Conservation (phyloP, 2,888 invertebrate species). For the Oscheius sp. region DNA sequence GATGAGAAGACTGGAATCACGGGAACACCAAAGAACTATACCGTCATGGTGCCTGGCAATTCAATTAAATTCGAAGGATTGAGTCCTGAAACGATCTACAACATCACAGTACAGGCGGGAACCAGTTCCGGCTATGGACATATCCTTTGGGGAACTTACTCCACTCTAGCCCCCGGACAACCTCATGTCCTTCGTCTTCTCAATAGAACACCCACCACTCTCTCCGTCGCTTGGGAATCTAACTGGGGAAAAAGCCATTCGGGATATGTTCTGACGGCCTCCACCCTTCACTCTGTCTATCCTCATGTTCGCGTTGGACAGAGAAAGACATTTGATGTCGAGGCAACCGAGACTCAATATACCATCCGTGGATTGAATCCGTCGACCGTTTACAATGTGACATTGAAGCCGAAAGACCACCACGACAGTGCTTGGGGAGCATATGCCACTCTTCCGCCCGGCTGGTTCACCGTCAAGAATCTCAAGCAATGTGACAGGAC, state of each 20-base stretch:
- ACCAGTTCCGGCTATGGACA: conserved; percentile 68
- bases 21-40: conserved; percentile 68
- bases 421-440: conserved; percentile 68
- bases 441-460: conserved; percentile 69
- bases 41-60: conserved; percentile 64
- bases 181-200: conserved; percentile 67
- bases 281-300: conserved; percentile 65
- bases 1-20: conserved; percentile 57
- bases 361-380: conserved; percentile 66
- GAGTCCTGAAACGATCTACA: conserved; percentile 68
- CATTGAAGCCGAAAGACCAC: conserved; percentile 62
- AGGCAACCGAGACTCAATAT: conserved; percentile 62
- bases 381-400: conserved; percentile 69
- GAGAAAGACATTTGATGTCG: conserved; percentile 63
- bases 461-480: conserved; percentile 69
- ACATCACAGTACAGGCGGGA: conserved; percentile 71
- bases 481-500: conserved; percentile 69
- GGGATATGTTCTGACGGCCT: conserved; percentile 67
- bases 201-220: conserved; percentile 68
- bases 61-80: conserved; percentile 68
- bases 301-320: conserved; percentile 56
- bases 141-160: conserved; percentile 70
- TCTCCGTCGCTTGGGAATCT: conserved; percentile 70
- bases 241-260: conserved; percentile 66
- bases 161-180: conserved; percentile 67